Conservation (phyloP, 2,113 vertebrate genomes). For the Corynorhinus townsendii region DNA sequence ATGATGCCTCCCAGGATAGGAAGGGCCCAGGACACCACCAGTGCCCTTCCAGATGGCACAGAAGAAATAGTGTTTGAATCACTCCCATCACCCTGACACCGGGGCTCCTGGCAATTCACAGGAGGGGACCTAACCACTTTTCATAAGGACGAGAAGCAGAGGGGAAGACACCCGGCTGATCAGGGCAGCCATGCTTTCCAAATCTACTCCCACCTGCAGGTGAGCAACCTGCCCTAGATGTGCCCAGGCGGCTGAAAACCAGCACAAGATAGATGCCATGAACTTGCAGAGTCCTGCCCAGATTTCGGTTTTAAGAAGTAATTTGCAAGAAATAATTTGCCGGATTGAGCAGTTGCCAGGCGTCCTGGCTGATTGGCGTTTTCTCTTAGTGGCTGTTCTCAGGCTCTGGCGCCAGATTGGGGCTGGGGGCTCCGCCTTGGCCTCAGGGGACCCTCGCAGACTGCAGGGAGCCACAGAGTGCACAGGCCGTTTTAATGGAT, state of each 20-base stretch:
- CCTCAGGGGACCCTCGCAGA: background rate
- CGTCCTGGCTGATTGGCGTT: background rate
- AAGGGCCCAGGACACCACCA: accelerated
- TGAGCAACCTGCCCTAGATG: background rate
- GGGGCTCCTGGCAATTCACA: accelerated
- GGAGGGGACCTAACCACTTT: accelerated
- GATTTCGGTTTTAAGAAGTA: background rate
- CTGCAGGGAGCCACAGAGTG: background rate
- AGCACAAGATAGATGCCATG: accelerated
- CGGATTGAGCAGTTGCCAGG: background rate
- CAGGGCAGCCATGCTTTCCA: accelerated
- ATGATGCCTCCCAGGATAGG: accelerated
- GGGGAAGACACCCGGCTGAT: accelerated
- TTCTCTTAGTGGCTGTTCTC: background rate
- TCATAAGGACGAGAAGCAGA: too few species aligned
- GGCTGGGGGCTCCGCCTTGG: background rate
- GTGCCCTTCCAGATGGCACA: background rate
- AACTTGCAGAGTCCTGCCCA: background rate
- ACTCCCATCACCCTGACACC: accelerated
- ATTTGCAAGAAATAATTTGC: background rate
- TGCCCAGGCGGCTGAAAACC: background rate
- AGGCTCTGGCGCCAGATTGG: background rate
- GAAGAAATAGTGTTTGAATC: background rate
- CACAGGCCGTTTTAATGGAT: background rate
- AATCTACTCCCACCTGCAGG: background rate